A percentile compares a stretch with the other conserved stretches of the same genome.
phyloP scores from a whole-genome alignment of 2,797 vertebrate species.

The Poecilia wingei region DNA sequence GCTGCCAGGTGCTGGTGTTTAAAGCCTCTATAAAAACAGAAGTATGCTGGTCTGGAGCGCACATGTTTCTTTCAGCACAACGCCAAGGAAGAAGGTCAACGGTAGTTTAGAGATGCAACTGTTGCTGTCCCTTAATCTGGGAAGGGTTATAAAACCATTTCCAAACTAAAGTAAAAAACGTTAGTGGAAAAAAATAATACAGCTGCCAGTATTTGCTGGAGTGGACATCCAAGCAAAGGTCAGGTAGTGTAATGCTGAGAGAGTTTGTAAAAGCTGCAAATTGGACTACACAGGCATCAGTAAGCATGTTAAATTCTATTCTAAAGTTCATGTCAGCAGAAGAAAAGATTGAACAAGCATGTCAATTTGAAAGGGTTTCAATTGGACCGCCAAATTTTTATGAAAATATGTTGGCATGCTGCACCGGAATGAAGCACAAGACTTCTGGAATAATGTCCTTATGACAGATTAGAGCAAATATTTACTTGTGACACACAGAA shows the following conservation, averaged over 20 bases:
- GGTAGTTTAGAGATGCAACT: neutral
- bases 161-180: neutral
- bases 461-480: neutral
- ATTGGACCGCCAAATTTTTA: neutral
- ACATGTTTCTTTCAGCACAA: neutral
- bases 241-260: neutral
- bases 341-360: neutral
- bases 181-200: neutral
- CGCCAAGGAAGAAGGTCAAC: neutral
- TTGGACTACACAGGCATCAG: neutral
- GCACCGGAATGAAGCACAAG: neutral
- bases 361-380: neutral
- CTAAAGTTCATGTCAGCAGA: neutral
- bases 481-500: neutral
- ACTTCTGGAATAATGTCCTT: neutral
- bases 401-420: neutral
- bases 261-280: neutral
- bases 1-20: neutral
- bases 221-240: neutral
- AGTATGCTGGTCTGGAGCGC: neutral
- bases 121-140: neutral
- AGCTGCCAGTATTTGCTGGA: neutral
- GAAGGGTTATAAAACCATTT: neutral
- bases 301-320: neutral
- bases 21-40: neutral